Evolutionary conservation across 2,888 invertebrate genomes (phyloP).

Genomic region (Syrphus vitripennis): DNA sequence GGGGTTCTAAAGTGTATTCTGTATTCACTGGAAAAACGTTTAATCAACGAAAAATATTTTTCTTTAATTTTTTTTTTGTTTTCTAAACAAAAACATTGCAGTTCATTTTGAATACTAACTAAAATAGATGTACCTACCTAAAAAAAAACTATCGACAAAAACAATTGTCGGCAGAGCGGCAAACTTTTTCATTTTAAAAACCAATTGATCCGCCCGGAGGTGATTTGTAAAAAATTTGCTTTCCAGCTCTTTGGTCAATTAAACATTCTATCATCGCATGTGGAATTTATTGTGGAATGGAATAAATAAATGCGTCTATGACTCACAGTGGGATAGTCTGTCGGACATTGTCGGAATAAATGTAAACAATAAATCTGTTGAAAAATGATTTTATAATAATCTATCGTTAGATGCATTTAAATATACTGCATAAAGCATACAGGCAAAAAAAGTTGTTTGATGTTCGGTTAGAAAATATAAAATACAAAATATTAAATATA

Average conservation of each 20-base stretch:
- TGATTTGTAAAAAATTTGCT: conserved; percentile 28
- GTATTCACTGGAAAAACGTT: not conserved
- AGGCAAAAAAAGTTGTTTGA: not conserved
- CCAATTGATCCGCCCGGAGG: conserved; percentile 26
- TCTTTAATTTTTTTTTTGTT: not conserved
- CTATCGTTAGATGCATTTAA: not conserved
- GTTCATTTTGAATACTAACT: not conserved
- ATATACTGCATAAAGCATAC: not conserved
- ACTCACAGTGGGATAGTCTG: not conserved
- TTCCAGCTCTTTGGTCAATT: conserved; percentile 53
- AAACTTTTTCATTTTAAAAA: conserved; percentile 1
- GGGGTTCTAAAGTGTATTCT: not conserved
- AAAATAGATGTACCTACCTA: not conserved
- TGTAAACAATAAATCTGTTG: not conserved
- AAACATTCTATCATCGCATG: conserved; percentile 61
- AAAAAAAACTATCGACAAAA: not conserved
- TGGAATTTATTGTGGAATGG: conserved; percentile 19
- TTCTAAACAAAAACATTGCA: conserved; percentile 28
- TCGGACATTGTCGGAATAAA: not conserved
- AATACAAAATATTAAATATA: no score
- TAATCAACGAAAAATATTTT: not conserved
- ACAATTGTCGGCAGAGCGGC: not conserved
- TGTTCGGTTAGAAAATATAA: no score
- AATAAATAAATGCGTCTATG: conserved; percentile 50
- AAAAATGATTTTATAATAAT: not conserved